Percentiles rank a stretch among this genome's conserved stretches.
Conservation (phyloP, 2,888 invertebrate genomes). For the Pelosia muscerda region DNA sequence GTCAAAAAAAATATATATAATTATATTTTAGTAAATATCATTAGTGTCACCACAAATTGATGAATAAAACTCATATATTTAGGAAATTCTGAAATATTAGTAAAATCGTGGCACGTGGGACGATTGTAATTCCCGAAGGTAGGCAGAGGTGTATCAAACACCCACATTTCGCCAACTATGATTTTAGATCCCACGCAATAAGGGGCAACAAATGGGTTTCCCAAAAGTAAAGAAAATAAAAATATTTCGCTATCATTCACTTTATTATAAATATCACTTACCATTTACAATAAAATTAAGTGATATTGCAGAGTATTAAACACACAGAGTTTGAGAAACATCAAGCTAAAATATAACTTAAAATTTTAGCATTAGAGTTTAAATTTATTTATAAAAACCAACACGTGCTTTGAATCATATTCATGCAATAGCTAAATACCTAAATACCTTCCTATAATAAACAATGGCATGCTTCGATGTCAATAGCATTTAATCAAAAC, state of each 20-base stretch:
- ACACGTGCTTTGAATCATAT: background rate
- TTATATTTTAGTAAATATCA: too few species aligned
- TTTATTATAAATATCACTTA: background rate
- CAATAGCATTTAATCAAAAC: background rate
- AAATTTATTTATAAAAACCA: background rate
- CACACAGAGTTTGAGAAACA: background rate
- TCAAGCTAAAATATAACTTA: background rate
- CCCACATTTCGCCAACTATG: too few species aligned
- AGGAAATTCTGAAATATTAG: too few species aligned
- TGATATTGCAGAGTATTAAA: conserved; percentile 5
- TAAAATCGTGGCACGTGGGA: too few species aligned
- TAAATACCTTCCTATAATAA: background rate
- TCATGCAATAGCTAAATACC: background rate
- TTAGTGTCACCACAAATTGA: too few species aligned
- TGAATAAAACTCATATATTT: too few species aligned
- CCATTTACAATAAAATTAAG: background rate
- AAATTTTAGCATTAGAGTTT: background rate
- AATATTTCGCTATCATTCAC: background rate
- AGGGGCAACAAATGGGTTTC: too few species aligned
- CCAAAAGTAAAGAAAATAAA: too few species aligned
- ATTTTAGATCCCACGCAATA: too few species aligned
- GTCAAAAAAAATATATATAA: background rate
- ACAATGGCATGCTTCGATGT: background rate
- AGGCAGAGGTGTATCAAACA: too few species aligned
- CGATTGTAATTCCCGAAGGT: too few species aligned